Evolutionary conservation across 2,888 invertebrate genomes (phyloP), one percentile per base, ranked within the genome.

Genomic region (Atethmia centrago): DNA sequence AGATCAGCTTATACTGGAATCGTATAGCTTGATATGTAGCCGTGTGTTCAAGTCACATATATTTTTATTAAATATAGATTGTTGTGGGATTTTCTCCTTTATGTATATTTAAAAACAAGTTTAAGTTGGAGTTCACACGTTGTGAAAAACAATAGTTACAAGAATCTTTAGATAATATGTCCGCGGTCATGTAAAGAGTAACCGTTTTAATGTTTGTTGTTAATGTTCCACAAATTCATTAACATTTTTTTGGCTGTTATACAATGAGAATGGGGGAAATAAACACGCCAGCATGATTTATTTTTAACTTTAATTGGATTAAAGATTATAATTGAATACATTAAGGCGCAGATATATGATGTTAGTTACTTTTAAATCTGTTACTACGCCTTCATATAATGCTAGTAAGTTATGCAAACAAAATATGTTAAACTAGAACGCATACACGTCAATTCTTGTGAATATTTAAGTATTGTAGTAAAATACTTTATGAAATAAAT

Each of bases 91-190:
- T 82, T 70, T 56, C 36, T 25, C 10, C 21, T n/a, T 42, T 67
- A n/a, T 19, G 28, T 3, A 28, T 55, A 5, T 8, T 2, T 47
- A 8, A 3, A 71, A 55, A 72, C 49, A 47, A 45, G 42, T 47
- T 63, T 47, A 14, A 45, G 83, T 64, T 40, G 14, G 21, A 31
- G 3, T 67, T 67, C 45, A 47, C 74, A 64, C 55, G 53, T n/a
- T 66, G 36, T 47, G 36, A 16, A 45, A 63, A 73, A 84, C 63
- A 83, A 78, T 79, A 53, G 53, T 28, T 40, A n/a, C n/a, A n/a
- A 31, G 10, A 31, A 55, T 40, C 28, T 25, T 49, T 4, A 36
- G 1, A 42, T 40, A 5, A 68, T 53, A 49, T 77, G 49, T 51
- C 47, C 16, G n/a, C 16, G 3, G 31, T 55, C 19, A 64, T 47